Base-by-base conservation (phyloP, 2,797 vertebrate genomes). In the Schizopygopsis malacanthus region DNA sequence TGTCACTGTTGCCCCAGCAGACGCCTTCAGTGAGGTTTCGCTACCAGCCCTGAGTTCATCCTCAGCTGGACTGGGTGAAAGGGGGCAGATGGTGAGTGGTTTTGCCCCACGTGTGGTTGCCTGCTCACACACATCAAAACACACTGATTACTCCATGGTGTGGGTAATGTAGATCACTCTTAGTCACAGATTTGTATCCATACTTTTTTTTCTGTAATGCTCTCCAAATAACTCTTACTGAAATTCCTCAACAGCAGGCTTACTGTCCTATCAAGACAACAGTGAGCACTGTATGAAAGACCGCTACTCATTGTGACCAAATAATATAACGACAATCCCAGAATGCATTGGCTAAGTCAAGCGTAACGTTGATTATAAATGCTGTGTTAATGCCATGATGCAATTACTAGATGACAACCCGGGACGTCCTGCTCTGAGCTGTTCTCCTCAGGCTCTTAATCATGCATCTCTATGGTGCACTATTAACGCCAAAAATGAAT, bases 1-100 rank as follows among this genome's bases (percentile, higher is more conserved):
- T 95, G 92, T 95, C 90, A 79, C 92, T 93, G 92, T 95, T 95
- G 89, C 93, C 91, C 85, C 93, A 94, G 94, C 94, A 95, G 94
- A 94, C 93, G 50, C 90, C 94, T 91, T 93, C 94, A 90, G 78
- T 92, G 93, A 93, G 94, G 72, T 95, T 95, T 92, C 94, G 94
- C 91, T 95, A 95, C 93, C 95, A 95, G 91, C 94, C 94, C 92
- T 95, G 94, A 95, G 91, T 61, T 86, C 77, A 79, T 75, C 86
- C 82, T 87, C 77, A 59, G 90, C 91, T 91, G 92, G 89, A 91
- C 85, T 92, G 93, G 86, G 85, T 85, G 91, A 88, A 81, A 72
- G 87, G 85, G 89, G 86, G 65, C 92, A 89, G 89, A 93, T 85
- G 95, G 95, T 95, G 95, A 96, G 95, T 95, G 93, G 91, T 92